Percentiles rank a stretch among this genome's conserved stretches.
Evolutionary conservation across 2,797 vertebrate genomes (phyloP).

Genomic region (Gymnothorax javanicus): DNA sequence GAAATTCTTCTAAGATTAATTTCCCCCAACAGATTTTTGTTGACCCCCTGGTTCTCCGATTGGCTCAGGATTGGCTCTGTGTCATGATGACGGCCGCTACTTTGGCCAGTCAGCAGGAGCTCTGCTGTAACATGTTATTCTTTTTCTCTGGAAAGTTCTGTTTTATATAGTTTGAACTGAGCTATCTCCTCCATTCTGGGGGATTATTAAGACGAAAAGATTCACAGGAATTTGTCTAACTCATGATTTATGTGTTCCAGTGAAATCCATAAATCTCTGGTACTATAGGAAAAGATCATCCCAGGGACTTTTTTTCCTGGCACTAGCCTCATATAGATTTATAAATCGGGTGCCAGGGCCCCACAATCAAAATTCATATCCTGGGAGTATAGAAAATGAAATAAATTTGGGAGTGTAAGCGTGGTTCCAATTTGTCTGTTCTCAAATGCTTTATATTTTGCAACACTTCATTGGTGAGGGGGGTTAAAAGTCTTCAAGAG

Average conservation of each 20-base stretch:
- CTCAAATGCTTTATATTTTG: slow-evolving; percentile 68
- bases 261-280: slow-evolving; percentile 59
- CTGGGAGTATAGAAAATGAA: slow-evolving; percentile 54
- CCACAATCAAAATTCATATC: slow-evolving; percentile 48
- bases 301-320: slow-evolving; percentile 60
- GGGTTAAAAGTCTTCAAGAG: slow-evolving; percentile 22
- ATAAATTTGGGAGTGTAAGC: slow-evolving; percentile 45
- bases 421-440: slow-evolving; percentile 65
- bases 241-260: slow-evolving; percentile 56
- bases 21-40: not conserved
- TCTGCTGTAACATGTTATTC: slow-evolving; percentile 64
- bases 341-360: slow-evolving; percentile 61
- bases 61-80: not conserved
- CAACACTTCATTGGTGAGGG: slow-evolving; percentile 65
- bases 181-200: slow-evolving; percentile 44
- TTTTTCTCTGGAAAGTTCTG: slow-evolving; percentile 57
- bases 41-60: too few relatives aligned
- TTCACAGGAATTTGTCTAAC: slow-evolving; percentile 40
- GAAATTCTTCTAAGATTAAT: not conserved
- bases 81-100: slow-evolving; percentile 43
- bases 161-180: slow-evolving; percentile 55
- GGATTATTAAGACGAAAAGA: slow-evolving; percentile 62
- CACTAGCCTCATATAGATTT: slow-evolving; percentile 57
- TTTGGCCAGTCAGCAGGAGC: slow-evolving; percentile 60
- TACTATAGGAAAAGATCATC: slow-evolving; percentile 57